phyloP scores from a whole-genome alignment of 2,888 invertebrate species.

The Cheilosia scutellata region DNA sequence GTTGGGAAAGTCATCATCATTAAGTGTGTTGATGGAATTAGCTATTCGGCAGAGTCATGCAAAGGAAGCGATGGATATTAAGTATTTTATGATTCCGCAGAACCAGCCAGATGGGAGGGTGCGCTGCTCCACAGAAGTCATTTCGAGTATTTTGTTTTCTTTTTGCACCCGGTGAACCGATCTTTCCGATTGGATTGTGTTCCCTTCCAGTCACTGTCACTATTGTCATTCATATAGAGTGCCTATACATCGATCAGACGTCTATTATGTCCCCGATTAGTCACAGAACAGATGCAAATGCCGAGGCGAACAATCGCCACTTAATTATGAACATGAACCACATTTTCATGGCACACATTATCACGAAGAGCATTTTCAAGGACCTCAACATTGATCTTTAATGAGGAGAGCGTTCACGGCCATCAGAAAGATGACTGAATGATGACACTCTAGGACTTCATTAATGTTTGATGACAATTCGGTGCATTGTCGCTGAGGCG shows the following conservation, averaged over 20 bases:
- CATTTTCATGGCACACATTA: slow-evolving; percentile 27
- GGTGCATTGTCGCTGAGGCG: slow-evolving; percentile 51
- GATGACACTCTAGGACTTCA: slow-evolving; percentile 57
- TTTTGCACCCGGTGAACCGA: slow-evolving; percentile 43
- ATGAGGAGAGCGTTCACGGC: slow-evolving; percentile 22
- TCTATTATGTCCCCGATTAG: slow-evolving; percentile 71
- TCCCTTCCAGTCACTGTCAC: slow-evolving; percentile 38
- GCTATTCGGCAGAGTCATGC: slow-evolving; percentile 73
- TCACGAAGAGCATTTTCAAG: slow-evolving; percentile 40
- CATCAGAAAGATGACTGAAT: slow-evolving; percentile 52
- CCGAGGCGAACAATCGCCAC: slow-evolving; percentile 62
- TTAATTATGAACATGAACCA: slow-evolving; percentile 70
- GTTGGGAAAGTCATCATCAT: slow-evolving; percentile 74
- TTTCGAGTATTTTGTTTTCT: slow-evolving; percentile 45
- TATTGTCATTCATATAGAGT: slow-evolving; percentile 55
- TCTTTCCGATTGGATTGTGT: slow-evolving; percentile 23
- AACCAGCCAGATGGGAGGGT: slow-evolving; percentile 40
- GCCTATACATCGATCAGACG: slow-evolving; percentile 64
- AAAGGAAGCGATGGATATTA: slow-evolving; percentile 68
- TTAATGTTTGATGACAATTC: slow-evolving; percentile 63
- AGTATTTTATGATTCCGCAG: slow-evolving; percentile 69
- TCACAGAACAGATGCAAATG: slow-evolving; percentile 74
- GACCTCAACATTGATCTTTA: slow-evolving; percentile 28
- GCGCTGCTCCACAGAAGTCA: slow-evolving; percentile 68
- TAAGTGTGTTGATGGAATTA: slow-evolving; percentile 75